Evolutionary conservation across 1,140 invertebrate species (phyloP), one percentile per base, ranked within the genome.

Genomic region (Ericerus pela): DNA sequence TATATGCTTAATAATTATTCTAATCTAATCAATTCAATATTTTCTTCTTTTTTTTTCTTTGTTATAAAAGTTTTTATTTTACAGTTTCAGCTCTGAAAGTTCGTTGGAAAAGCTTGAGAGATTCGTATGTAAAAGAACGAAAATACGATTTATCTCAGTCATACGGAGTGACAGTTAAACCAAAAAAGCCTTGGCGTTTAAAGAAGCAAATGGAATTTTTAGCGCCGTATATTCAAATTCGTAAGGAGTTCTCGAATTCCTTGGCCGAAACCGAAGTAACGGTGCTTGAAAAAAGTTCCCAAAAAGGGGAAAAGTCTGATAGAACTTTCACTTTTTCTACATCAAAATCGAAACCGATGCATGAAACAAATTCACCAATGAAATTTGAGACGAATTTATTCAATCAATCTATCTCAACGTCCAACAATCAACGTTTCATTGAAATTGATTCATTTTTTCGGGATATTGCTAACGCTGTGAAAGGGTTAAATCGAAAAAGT

Each of bases 161-260:
- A 24, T 47, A 24, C 14, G 41, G 41, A 20, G 4, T 24, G 2
- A 47, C 4, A 24, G 41, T 47, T 12, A 47, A 47, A 14, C 2
- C 12, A 3, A 47, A 47, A 22, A 47, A 47, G 26, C 41, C 41
- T 5, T 47, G 41, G 41, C 22, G 16, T 18, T 47, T 47, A 10
- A 47, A 47, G 26, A 47, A 47, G 16, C 41, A 47, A 47, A 47
- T 47, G 41, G 41, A 47, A 24, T 47, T 47, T 47, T 47, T 47
- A 24, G 41, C 41, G 2, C 41, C 41, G 2, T 47, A 24, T 22
- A 47, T 47, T 47, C 41, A 47, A 47, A 47, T 10, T 22, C 3
- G 41, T 24, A 47, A 47, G 26, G 41, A 47, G 5, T 16, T 41
- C 10, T 47, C 18, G 41, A 47, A 14, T n/a, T n/a, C n/a, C n/a